phyloP scores from a whole-genome alignment of 2,888 invertebrate species.

The Lathronympha strigana region DNA sequence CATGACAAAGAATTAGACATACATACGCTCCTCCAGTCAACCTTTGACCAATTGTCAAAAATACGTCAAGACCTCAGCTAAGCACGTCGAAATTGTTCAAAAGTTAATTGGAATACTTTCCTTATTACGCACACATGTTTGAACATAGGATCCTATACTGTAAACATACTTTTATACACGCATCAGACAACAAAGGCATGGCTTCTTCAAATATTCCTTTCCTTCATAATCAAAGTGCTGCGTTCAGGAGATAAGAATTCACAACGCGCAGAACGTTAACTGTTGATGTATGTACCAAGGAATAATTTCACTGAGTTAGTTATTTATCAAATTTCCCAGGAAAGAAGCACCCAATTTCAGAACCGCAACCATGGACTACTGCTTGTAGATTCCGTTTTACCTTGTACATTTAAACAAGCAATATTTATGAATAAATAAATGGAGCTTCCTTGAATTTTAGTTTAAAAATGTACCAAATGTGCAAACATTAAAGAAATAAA shows the following conservation, averaged over 20 bases:
- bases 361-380: slow-evolving; percentile 44
- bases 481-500: too few relatives aligned
- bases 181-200: slow-evolving; percentile 71
- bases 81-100: not conserved
- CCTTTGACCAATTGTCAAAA: not conserved
- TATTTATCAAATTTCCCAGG: slow-evolving; percentile 76
- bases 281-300: slow-evolving; percentile 59
- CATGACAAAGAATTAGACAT: too few relatives aligned
- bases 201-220: slow-evolving; percentile 80
- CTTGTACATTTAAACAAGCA: not conserved
- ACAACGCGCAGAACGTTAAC: slow-evolving; percentile 64
- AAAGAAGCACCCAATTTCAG: slow-evolving; percentile 62
- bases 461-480: too few relatives aligned
- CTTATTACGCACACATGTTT: slow-evolving; percentile 4
- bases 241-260: slow-evolving; percentile 80
- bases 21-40: too few relatives aligned
- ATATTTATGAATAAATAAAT: too few relatives aligned
- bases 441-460: too few relatives aligned
- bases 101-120: slow-evolving; percentile 15
- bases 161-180: slow-evolving; percentile 74
- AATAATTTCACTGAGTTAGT: slow-evolving; percentile 73
- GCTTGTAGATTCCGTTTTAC: not conserved
- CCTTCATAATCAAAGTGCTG: slow-evolving; percentile 81
- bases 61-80: not conserved
- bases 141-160: slow-evolving; percentile 44